Percentiles rank a stretch among this genome's conserved stretches.
These are phyloP conservation scores for Linnaemya vulpina DNA, from an alignment of 2,888 invertebrate genomes.

Conservation along the genomic window DNA sequence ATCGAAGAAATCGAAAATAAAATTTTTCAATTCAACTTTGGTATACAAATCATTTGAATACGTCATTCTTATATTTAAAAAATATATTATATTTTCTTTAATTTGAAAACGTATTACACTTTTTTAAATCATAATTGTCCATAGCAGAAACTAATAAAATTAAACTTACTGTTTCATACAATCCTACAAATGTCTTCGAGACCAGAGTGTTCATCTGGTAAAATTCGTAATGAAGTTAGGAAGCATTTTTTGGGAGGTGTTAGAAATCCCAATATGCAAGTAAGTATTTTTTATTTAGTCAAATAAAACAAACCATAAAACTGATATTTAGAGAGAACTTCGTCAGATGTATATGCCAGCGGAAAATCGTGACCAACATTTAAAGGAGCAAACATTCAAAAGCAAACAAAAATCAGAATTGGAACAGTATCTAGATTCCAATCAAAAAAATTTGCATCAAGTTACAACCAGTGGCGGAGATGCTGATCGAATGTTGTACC, in stretches of 20 bases:
- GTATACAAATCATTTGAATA: constrained; percentile 46
- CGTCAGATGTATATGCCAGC: neutral
- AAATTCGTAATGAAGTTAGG: constrained; percentile 63
- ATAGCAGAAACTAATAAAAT: constrained; percentile 1
- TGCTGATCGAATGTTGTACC: constrained; percentile 67
- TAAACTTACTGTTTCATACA: neutral
- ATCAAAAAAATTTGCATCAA: constrained; percentile 12
- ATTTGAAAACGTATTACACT: neutral
- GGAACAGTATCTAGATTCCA: neutral
- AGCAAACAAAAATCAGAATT: constrained; percentile 30
- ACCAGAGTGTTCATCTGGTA: constrained; percentile 19
- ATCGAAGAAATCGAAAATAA: too few species aligned
- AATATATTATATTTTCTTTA: constrained; percentile 35
- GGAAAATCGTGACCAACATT: constrained; percentile 15
- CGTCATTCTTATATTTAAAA: constrained; percentile 9
- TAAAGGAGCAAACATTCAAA: constrained; percentile 53
- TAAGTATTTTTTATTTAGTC: neutral
- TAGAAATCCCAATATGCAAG: constrained; percentile 21
- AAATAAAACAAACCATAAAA: neutral
- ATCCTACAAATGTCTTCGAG: constrained; percentile 34
- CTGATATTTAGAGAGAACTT: constrained; percentile 6
- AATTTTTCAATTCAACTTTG: constrained; percentile 63
- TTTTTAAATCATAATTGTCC: constrained; percentile 32
- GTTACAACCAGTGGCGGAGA: constrained; percentile 69
- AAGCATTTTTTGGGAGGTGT: constrained; percentile 66